Percentiles rank a stretch among this genome's conserved stretches.
These are phyloP conservation scores for Malurus melanocephalus DNA, from an alignment of 2,113 vertebrate species.

Conservation along the genomic window DNA sequence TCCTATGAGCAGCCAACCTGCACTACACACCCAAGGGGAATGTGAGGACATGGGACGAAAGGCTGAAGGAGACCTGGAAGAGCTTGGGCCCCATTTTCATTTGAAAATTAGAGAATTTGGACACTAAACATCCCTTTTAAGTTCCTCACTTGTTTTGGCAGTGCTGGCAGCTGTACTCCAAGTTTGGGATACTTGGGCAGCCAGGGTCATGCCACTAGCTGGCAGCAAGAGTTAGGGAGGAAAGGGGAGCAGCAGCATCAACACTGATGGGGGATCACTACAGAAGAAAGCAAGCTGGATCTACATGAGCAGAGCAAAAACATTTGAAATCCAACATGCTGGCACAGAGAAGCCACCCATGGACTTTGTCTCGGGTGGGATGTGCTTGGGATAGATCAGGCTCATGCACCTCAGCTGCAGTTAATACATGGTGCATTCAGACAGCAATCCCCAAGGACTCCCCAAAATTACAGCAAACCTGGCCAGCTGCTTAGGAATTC, in stretches of 20 bases:
- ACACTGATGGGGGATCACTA: background rate
- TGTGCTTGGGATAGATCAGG: background rate
- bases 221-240: background rate
- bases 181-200: background rate
- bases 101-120: background rate
- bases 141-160: background rate
- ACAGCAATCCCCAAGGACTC: background rate
- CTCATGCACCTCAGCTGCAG: background rate
- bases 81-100: background rate
- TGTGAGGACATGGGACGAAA: background rate
- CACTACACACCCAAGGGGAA: rapidly evolving
- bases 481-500: background rate
- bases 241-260: background rate
- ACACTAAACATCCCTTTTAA: background rate
- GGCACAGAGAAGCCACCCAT: background rate
- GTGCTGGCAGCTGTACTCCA: background rate
- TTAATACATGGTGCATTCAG: background rate
- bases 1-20: background rate
- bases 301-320: background rate
- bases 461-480: background rate
- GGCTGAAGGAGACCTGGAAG: background rate
- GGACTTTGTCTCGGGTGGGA: background rate
- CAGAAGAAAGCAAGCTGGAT: background rate
- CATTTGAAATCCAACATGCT: background rate
- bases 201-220: background rate